These are phyloP conservation scores for Cephalopachus bancanus DNA, from an alignment of 2,797 vertebrate genomes.

Conservation along the genomic window DNA sequence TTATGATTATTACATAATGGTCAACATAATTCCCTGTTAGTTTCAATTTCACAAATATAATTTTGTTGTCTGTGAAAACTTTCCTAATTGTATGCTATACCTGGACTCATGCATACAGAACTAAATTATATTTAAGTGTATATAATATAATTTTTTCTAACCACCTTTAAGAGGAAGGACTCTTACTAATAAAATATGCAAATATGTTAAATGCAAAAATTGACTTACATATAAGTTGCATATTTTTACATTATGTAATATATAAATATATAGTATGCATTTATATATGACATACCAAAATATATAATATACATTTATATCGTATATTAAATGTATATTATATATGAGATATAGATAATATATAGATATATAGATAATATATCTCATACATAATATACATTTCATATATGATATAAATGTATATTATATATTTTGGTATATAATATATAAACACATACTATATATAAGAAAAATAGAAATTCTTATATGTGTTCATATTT, in stretches of 20 bases:
- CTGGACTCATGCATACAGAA: background rate
- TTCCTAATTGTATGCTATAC: background rate
- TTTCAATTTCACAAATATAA: conserved; percentile 2
- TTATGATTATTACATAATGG: background rate
- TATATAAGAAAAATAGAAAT: background rate
- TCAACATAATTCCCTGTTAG: background rate
- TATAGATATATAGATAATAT: background rate
- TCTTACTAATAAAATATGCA: background rate
- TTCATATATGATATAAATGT: no score
- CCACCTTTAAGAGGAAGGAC: background rate
- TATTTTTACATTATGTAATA: background rate
- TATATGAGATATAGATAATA: background rate
- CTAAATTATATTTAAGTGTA: background rate
- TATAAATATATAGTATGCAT: no score
- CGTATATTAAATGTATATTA: background rate
- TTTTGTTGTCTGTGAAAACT: background rate
- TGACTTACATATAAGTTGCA: background rate
- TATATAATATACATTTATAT: no score
- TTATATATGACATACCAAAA: no score
- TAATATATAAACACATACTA: background rate
- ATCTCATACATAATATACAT: no score
- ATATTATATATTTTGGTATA: no score
- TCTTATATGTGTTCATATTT: background rate
- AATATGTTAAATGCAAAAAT: background rate
- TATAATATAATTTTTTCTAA: background rate